A percentile compares a stretch with the other conserved stretches of the same genome.
Conservation (phyloP, 2,113 vertebrate species). For the Marmota flaviventris region DNA sequence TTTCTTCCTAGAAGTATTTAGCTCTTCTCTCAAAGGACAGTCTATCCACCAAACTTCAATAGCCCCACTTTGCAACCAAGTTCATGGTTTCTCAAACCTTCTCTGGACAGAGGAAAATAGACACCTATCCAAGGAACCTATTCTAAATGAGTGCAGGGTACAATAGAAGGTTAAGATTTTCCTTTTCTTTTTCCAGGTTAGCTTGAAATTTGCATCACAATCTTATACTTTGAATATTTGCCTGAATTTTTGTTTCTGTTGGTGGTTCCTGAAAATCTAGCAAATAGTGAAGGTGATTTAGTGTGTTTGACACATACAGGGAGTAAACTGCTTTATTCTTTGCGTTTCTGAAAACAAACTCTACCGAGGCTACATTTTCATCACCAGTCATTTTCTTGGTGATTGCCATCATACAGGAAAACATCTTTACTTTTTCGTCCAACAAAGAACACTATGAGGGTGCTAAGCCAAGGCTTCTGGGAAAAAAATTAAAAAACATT, state of each 20-base stretch:
- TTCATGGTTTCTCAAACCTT: neutral
- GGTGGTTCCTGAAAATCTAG: neutral
- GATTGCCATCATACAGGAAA: neutral
- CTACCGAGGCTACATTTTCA: neutral
- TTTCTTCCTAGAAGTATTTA: constrained; percentile 20
- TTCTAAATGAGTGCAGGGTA: neutral
- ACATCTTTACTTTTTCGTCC: neutral
- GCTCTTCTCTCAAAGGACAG: neutral
- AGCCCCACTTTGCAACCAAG: neutral
- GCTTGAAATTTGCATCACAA: neutral
- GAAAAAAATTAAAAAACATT: neutral
- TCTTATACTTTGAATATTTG: neutral
- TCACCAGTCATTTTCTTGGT: neutral
- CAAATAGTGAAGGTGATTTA: constrained; percentile 4
- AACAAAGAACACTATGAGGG: constrained; percentile 10
- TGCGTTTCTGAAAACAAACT: constrained; percentile 2
- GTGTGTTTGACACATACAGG: neutral
- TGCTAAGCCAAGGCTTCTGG: constrained; percentile 9
- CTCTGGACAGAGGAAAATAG: neutral
- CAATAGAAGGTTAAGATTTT: neutral
- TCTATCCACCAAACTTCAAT: neutral
- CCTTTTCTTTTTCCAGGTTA: neutral
- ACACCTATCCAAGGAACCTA: neutral
- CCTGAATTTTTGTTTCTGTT: neutral
- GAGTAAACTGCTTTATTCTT: constrained; percentile 44